Evolutionary conservation across 1,140 invertebrate species (phyloP).

Genomic region (Magallana gigas): DNA sequence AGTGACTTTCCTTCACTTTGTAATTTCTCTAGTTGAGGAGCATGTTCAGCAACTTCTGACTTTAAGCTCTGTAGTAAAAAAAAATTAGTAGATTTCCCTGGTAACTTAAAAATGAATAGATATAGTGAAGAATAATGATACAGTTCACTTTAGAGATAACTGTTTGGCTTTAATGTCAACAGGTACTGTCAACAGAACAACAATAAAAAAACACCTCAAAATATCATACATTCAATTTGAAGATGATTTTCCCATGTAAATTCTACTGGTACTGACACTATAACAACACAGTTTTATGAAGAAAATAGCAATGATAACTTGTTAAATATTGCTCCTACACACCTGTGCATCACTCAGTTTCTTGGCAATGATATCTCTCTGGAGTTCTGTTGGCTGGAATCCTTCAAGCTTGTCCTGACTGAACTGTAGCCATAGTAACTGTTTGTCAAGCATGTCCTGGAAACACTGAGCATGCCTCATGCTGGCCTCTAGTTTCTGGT

Average conservation of each 20-base stretch:
- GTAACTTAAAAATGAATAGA: neutral
- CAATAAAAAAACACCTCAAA: no score
- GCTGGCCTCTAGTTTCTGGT: constrained; percentile 67
- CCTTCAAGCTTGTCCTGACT: constrained; percentile 91
- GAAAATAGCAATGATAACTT: no score
- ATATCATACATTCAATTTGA: no score
- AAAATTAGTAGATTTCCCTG: neutral
- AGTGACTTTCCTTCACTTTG: constrained; percentile 90
- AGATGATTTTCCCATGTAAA: no score
- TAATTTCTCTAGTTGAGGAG: constrained; percentile 94
- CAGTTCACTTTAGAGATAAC: no score
- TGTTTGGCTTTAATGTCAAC: no score
- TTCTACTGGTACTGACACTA: no score
- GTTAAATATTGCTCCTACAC: neutral
- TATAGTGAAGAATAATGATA: no score
- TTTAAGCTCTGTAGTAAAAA: constrained; percentile 83
- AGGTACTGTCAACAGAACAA: no score
- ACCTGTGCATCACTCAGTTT: constrained; percentile 93
- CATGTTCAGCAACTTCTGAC: constrained; percentile 93
- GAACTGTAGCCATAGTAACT: constrained; percentile 92
- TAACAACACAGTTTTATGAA: no score
- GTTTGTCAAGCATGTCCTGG: constrained; percentile 89
- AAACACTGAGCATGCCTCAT: constrained; percentile 94
- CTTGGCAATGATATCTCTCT: constrained; percentile 91
- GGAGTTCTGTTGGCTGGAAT: constrained; percentile 90